These are phyloP conservation scores for Poecilia velifera DNA, from an alignment of 2,797 vertebrate genomes.

Conservation along the genomic window DNA sequence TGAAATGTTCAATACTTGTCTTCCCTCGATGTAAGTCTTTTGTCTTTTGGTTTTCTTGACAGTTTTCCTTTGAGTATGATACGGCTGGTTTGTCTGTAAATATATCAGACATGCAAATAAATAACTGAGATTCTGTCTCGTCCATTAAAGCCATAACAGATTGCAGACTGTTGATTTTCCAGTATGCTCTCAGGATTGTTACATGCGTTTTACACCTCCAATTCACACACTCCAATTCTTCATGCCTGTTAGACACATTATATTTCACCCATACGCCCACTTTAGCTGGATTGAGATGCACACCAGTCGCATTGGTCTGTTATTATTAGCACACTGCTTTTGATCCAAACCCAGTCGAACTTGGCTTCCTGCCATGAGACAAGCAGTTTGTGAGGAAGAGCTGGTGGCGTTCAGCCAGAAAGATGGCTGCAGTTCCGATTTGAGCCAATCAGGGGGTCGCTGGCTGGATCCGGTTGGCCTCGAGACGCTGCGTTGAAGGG, in stretches of 20 bases:
- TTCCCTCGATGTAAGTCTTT: background rate
- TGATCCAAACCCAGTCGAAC: slow-evolving; percentile 39
- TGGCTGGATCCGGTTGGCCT: slow-evolving; percentile 48
- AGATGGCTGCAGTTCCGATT: slow-evolving; percentile 24
- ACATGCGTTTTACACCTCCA: slow-evolving; percentile 62
- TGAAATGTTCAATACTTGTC: background rate
- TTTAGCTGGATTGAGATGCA: slow-evolving; percentile 41
- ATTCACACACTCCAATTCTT: slow-evolving; percentile 58
- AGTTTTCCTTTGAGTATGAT: slow-evolving; percentile 4
- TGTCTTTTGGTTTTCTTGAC: background rate
- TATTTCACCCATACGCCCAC: slow-evolving; percentile 55
- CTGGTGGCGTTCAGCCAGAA: slow-evolving; percentile 51
- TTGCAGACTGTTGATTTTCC: slow-evolving; percentile 43
- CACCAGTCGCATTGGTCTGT: slow-evolving; percentile 20
- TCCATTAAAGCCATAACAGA: slow-evolving; percentile 24
- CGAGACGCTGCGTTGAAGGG: slow-evolving; percentile 34
- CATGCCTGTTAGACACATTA: slow-evolving; percentile 61
- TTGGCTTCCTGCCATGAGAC: slow-evolving; percentile 17
- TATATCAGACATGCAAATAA: background rate
- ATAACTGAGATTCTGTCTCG: background rate
- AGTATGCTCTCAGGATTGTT: slow-evolving; percentile 50
- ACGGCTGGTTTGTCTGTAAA: slow-evolving; percentile 7
- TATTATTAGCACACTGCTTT: slow-evolving; percentile 41
- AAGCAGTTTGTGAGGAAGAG: slow-evolving; percentile 13
- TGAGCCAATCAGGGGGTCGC: slow-evolving; percentile 18